Percentiles rank a stretch among this genome's conserved stretches.
Evolutionary conservation across 2,797 vertebrate genomes (phyloP).

Genomic region (Danio tinwini): DNA sequence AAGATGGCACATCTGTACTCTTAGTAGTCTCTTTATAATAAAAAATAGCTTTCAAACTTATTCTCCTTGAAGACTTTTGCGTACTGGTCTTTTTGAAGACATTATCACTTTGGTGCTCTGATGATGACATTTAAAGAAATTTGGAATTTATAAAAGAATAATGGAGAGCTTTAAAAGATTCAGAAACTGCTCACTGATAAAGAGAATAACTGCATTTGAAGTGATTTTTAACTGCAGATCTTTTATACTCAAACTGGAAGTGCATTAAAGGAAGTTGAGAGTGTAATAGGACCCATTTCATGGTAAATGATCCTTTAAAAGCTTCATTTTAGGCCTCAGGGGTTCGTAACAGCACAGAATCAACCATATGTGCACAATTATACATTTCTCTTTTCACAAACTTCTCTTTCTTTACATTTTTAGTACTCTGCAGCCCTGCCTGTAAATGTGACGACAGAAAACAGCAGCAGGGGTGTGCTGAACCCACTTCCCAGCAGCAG

Average conservation of each 20-base stretch:
- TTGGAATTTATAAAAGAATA: not conserved
- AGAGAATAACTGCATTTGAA: not conserved
- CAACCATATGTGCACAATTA: not conserved
- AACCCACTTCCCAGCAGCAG: conserved; percentile 57
- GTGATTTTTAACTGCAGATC: not conserved
- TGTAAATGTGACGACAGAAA: conserved; percentile 65
- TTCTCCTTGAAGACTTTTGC: not conserved
- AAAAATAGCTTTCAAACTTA: not conserved
- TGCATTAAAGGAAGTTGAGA: no score
- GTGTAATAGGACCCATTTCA: not conserved
- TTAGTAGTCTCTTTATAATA: not conserved
- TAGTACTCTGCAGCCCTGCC: conserved; percentile 63
- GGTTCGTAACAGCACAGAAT: not conserved
- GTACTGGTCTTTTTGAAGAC: not conserved
- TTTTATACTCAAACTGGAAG: no score
- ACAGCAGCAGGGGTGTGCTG: conserved; percentile 54
- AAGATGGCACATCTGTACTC: not conserved
- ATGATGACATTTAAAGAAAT: not conserved
- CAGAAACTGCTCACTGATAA: no score
- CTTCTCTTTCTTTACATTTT: conserved; percentile 19
- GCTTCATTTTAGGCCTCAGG: not conserved
- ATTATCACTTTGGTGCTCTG: not conserved
- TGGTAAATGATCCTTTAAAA: not conserved
- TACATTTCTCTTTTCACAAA: not conserved
- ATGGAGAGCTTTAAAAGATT: no score